Base-by-base conservation (phyloP, 2,797 vertebrate genomes). In the Rhadinocentrus ornatus region DNA sequence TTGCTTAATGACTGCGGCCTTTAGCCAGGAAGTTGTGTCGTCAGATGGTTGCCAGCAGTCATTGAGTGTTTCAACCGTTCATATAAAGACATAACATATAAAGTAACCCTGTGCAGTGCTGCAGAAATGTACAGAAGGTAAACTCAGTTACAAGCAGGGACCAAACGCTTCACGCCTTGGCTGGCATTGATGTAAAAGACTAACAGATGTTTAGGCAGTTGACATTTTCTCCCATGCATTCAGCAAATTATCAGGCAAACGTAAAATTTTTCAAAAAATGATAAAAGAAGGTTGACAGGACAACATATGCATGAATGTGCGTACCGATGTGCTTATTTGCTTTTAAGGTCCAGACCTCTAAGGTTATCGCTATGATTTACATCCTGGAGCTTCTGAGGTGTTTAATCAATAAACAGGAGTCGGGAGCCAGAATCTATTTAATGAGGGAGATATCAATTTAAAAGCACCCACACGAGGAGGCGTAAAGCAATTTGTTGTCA, bases 391-490 rank as follows among this genome's bases (percentile, higher is more conserved):
- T 68, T 57, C 27, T 54, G 48, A 57, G 3, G 32, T 54, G 39
- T 66, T 60, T 24, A 62, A 71, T 65, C 55, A 54, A 67, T 82
- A 69, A 58, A 29, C 16, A 60, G 53, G 65, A 29, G 66, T 80
- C 18, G 13, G 22, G 24, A 60, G 54, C 12, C 16, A 55, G 12
- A 69, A 71, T 71, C 68, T 69, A 69, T 82, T 35, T 37, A 32
- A 71, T 53, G 37, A 73, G 37, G 44, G 57, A 67, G 44, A 65
- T 68, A 72, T 61, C 6, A 70, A 68, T 56, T 67, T 57, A 62
- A 50, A 71, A 56, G 13, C 15, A 32, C 11, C 50, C 10, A 67
- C n/a, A 62, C 46, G 60, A n/a, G 41, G n/a, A 62, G 9, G 31
- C 56, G 26, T 48, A 20, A 70, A 62, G 63, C n/a, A 24, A 46